Evolutionary conservation across 2,888 invertebrate species (phyloP).

Genomic region (Drosophila atroscutellata): DNA sequence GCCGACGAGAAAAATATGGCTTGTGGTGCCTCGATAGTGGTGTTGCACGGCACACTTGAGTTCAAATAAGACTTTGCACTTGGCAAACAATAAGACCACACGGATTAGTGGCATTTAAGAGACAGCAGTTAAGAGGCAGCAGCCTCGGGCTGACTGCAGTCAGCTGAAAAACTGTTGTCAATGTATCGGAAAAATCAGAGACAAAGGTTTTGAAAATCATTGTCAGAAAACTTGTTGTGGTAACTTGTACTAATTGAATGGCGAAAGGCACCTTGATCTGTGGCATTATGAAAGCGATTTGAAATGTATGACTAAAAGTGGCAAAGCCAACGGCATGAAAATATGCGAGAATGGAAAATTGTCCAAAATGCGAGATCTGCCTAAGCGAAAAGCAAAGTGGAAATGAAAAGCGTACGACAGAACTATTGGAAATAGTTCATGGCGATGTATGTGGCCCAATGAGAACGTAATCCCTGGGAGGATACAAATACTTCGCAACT

Average conservation of each 20-base stretch:
- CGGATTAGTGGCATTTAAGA: background rate
- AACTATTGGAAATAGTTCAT: slow-evolving; percentile 1
- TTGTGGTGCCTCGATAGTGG: no score
- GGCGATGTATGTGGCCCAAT: background rate
- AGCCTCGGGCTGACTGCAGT: background rate
- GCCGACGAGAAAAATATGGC: no score
- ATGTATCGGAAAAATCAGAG: background rate
- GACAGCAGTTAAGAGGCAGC: background rate
- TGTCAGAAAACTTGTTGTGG: background rate
- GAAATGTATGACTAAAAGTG: background rate
- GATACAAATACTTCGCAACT: background rate
- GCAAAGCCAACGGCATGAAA: background rate
- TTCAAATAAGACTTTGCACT: slow-evolving; percentile 9
- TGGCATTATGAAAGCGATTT: slow-evolving; percentile 14
- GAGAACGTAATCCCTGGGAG: background rate
- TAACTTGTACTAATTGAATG: no score
- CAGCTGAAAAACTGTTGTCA: background rate
- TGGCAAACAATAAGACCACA: slow-evolving; percentile 5
- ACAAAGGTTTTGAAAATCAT: background rate
- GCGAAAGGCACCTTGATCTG: no score
- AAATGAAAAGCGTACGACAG: background rate
- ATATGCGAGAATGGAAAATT: background rate
- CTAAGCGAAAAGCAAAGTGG: background rate
- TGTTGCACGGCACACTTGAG: slow-evolving; percentile 4
- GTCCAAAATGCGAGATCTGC: background rate